Conservation (phyloP, 1,140 invertebrate species). For the Riptortus pedestris region DNA sequence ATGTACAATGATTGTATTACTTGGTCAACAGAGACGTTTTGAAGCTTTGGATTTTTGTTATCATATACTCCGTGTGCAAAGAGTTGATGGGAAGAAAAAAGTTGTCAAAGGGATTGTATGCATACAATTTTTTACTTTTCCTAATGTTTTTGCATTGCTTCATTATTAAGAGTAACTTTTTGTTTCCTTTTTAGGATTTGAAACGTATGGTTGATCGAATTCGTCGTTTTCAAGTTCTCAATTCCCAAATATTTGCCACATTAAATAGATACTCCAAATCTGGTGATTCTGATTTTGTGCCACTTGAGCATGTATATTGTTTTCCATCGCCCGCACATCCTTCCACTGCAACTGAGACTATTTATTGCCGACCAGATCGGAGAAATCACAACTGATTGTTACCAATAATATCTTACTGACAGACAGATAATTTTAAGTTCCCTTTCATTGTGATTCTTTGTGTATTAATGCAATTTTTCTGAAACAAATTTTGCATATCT, state of each 20-base stretch:
- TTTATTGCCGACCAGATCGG: conserved; percentile 33
- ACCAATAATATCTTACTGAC: too few relatives aligned
- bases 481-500: too few relatives aligned
- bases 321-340: conserved; percentile 89
- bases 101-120: conserved; percentile 91
- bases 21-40: conserved; percentile 92
- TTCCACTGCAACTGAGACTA: conserved; percentile 45
- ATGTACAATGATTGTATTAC: conserved; percentile 92
- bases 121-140: conserved; percentile 37
- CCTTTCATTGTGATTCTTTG: too few relatives aligned
- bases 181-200: conserved; percentile 57
- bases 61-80: conserved; percentile 90
- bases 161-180: too few relatives aligned
- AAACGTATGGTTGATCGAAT: conserved; percentile 97
- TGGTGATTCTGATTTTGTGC: conserved; percentile 69
- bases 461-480: too few relatives aligned
- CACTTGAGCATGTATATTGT: conserved; percentile 91
- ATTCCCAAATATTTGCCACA: conserved; percentile 96
- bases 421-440: too few relatives aligned
- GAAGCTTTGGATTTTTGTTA: conserved; percentile 98
- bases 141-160: not conserved
- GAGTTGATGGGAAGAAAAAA: conserved; percentile 94
- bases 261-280: conserved; percentile 87
- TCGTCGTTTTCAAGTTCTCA: conserved; percentile 92
- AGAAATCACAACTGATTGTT: conserved; percentile 11